Evolutionary conservation across 1,140 invertebrate species (phyloP).

Genomic region (Vanessa tameamea): DNA sequence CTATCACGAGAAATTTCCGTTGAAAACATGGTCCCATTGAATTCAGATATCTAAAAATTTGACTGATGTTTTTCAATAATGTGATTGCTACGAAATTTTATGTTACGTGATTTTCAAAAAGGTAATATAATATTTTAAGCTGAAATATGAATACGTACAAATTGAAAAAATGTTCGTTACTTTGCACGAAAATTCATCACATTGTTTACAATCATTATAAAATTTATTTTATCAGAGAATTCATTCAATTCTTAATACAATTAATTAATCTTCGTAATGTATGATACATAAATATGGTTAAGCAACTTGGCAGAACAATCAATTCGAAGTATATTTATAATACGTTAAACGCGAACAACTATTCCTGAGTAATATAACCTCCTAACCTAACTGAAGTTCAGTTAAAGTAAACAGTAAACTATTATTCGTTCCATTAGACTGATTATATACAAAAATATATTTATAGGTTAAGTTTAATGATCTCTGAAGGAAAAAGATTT

Average conservation of each 20-base stretch:
- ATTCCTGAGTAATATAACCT: too few relatives aligned
- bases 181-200: background rate
- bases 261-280: too few relatives aligned
- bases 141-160: constrained; percentile 2
- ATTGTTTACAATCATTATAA: background rate
- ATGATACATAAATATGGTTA: too few relatives aligned
- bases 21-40: constrained; percentile 47
- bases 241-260: background rate
- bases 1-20: constrained; percentile 49
- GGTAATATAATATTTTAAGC: constrained; percentile 16
- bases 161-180: constrained; percentile 7
- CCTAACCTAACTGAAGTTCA: too few relatives aligned
- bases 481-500: too few relatives aligned
- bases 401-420: too few relatives aligned
- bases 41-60: constrained; percentile 42
- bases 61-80: constrained; percentile 39
- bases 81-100: constrained; percentile 27
- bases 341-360: too few relatives aligned
- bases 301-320: too few relatives aligned
- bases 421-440: too few relatives aligned
- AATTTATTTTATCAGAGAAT: background rate
- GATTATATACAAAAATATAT: too few relatives aligned
- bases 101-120: constrained; percentile 7
- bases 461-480: too few relatives aligned
- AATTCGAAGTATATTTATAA: too few relatives aligned